A percentile compares a stretch with the other conserved stretches of the same genome.
phyloP scores from a whole-genome alignment of 2,113 vertebrate genomes.

The Phoxinus phoxinus region DNA sequence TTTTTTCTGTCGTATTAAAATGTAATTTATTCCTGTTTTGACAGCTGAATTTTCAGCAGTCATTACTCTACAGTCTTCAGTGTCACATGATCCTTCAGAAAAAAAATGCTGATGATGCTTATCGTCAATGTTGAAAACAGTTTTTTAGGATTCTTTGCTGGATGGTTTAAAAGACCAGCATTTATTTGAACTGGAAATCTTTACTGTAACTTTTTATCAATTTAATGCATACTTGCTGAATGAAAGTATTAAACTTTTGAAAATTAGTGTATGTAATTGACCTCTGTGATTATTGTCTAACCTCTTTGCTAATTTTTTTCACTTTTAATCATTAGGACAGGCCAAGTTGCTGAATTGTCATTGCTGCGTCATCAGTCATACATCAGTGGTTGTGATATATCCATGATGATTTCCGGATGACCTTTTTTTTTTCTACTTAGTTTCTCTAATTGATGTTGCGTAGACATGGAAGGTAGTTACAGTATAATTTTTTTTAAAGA shows the following conservation, averaged over 20 bases:
- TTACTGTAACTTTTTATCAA: background rate
- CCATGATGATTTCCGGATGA: background rate
- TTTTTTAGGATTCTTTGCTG: background rate
- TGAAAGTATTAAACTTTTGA: background rate
- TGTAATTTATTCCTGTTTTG: background rate
- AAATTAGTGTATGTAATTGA: background rate
- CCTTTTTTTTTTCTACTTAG: background rate
- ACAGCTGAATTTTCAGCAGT: background rate
- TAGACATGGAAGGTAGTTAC: background rate
- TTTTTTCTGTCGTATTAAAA: background rate
- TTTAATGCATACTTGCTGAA: background rate
- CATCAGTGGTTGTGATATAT: background rate
- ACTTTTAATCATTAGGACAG: background rate
- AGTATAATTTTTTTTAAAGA: background rate
- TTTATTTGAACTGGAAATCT: background rate
- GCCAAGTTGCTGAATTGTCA: background rate
- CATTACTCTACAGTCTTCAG: background rate
- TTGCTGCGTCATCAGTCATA: background rate
- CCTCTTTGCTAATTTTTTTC: background rate
- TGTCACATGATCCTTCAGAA: background rate
- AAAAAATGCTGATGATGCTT: background rate
- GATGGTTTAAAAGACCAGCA: background rate
- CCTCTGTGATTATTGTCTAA: background rate
- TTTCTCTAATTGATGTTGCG: background rate
- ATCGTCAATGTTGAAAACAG: background rate